Evolutionary conservation across 2,888 invertebrate species (phyloP), one percentile per base, ranked within the genome.

Genomic region (Pinctada fucata): DNA sequence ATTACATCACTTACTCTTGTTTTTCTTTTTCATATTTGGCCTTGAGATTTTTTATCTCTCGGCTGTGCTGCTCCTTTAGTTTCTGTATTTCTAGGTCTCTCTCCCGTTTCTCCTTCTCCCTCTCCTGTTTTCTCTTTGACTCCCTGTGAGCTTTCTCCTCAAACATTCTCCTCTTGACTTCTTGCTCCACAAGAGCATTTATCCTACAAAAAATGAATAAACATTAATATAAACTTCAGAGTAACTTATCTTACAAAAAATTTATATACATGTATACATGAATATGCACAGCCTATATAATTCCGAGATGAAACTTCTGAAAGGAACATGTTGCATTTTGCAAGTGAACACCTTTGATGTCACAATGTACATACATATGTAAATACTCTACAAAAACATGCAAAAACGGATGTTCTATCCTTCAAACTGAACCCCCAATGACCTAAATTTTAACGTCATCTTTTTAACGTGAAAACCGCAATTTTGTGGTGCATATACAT

Each of bases 111-210:
- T 91, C 91, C 50, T 83, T 83, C 77, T 90, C 89, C 78, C 89
- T 81, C 76, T 91, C 90, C 50, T 87, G 79, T 69, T 87, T 85
- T 13, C 90, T 83, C 72, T 85, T 86, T 52, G 88, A 88, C 80
- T 91, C 91, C 68, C 91, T 72, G 77, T 90, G 87, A 10, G 90
- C 83, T 76, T 91, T 89, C 83, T 91, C 90, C 76, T 91, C 91
- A 84, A 91, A 90, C 85, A 91, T 83, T 6, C 91, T 79, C 52
- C 89, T 81, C 72, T 90, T 90, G 65, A 91, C 91, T 80, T 91
- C 90, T 75, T 90, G 89, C 71, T 90, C 90, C 8, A 91, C 91
- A 71, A 91, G 81, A 13, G 85, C 86, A 79, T 91, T 90, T 50
- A 90, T 88, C 71, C 91, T 91, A 82, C 5, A 79, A 71, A 64